A percentile compares a stretch with the other conserved stretches of the same genome.
These are phyloP conservation scores for Stratiomys singularior DNA, from an alignment of 2,888 invertebrate genomes.

Conservation along the genomic window DNA sequence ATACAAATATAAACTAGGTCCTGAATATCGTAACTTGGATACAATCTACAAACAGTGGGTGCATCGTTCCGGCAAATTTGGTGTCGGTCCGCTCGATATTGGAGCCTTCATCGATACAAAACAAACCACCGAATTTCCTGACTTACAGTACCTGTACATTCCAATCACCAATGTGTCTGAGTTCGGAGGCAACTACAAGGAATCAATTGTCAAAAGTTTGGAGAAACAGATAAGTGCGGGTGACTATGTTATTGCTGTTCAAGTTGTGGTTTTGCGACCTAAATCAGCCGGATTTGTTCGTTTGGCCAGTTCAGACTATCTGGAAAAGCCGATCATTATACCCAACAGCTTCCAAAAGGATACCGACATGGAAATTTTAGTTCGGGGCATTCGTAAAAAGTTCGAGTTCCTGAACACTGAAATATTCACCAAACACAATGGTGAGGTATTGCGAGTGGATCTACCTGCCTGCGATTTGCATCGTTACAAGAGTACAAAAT, in stretches of 20 bases:
- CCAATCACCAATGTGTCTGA: neutral
- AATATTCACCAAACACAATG: slow-evolving; percentile 68
- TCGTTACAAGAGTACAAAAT: slow-evolving; percentile 71
- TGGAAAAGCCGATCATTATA: slow-evolving; percentile 70
- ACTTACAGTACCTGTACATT: slow-evolving; percentile 15
- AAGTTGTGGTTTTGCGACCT: slow-evolving; percentile 67
- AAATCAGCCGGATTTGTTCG: slow-evolving; percentile 76
- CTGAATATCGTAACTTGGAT: neutral
- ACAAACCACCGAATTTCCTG: slow-evolving; percentile 1
- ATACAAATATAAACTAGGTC: slow-evolving; percentile 56
- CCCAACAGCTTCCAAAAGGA: slow-evolving; percentile 70
- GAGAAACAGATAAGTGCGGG: slow-evolving; percentile 65
- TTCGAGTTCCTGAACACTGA: slow-evolving; percentile 68
- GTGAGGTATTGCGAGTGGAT: slow-evolving; percentile 69
- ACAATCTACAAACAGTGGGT: slow-evolving; percentile 33
- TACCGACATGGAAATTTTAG: slow-evolving; percentile 67
- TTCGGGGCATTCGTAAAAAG: slow-evolving; percentile 67
- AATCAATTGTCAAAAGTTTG: neutral
- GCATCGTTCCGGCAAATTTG: slow-evolving; percentile 55
- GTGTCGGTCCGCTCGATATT: slow-evolving; percentile 19
- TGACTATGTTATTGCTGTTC: slow-evolving; percentile 64
- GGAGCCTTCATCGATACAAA: slow-evolving; percentile 13
- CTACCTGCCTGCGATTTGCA: slow-evolving; percentile 68
- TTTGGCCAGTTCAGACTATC: slow-evolving; percentile 73
- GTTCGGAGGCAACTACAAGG: slow-evolving; percentile 8